Conservation (phyloP, 2,797 vertebrate species). For the Sphenodon punctatus region DNA sequence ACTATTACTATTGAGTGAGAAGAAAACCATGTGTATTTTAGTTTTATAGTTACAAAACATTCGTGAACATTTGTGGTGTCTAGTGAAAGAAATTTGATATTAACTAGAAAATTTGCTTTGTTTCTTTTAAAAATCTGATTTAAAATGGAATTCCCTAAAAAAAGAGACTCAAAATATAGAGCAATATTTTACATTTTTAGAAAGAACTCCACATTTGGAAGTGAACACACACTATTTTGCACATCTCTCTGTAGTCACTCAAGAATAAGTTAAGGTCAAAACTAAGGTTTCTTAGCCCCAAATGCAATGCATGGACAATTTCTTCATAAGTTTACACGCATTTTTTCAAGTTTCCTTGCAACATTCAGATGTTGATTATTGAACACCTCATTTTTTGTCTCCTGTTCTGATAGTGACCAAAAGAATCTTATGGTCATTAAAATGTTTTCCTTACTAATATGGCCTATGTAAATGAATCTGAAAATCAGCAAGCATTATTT, state of each 20-base stretch:
- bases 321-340: not conserved
- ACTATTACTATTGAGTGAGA: not conserved
- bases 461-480: not conserved
- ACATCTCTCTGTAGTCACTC: rapidly evolving
- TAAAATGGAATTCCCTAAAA: not conserved
- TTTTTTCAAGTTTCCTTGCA: not conserved
- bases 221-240: not conserved
- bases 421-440: not conserved
- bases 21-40: conserved; percentile 4
- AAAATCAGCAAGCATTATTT: not conserved
- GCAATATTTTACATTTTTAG: not conserved
- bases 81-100: not conserved
- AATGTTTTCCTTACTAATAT: not conserved
- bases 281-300: not conserved
- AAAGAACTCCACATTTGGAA: not conserved
- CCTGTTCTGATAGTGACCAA: not conserved
- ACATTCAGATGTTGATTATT: not conserved
- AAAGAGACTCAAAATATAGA: not conserved
- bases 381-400: not conserved
- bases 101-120: not conserved
- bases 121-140: not conserved
- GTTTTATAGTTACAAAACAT: not conserved
- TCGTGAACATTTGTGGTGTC: not conserved
- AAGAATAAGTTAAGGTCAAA: not conserved
- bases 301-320: rapidly evolving